A percentile compares a stretch with the other conserved stretches of the same genome.
These are phyloP conservation scores for Pseudococcus viburni DNA, from an alignment of 2,888 invertebrate genomes.

Conservation along the genomic window DNA sequence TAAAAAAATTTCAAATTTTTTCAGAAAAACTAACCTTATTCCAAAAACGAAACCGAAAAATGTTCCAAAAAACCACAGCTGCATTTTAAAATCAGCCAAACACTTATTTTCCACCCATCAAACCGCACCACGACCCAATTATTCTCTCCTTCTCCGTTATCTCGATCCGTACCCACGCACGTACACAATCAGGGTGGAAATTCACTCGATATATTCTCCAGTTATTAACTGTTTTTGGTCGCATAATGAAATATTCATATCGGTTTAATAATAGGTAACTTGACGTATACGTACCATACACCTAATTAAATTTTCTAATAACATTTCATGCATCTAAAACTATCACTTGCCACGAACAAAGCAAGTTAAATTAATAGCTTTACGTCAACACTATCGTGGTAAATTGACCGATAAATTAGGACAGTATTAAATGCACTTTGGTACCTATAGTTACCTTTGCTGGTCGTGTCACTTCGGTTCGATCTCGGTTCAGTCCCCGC, in stretches of 20 bases:
- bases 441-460: background rate
- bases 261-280: background rate
- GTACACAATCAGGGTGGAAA: background rate
- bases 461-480: background rate
- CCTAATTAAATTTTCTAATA: constrained; percentile 26
- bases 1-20: too few species aligned
- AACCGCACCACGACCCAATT: too few species aligned
- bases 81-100: too few species aligned
- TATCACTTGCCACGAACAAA: constrained; percentile 33
- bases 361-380: constrained; percentile 29
- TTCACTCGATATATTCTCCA: background rate
- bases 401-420: constrained; percentile 17
- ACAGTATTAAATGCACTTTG: constrained; percentile 16
- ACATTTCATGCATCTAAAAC: constrained; percentile 11
- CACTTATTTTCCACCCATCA: too few species aligned
- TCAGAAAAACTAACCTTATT: too few species aligned
- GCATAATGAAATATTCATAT: constrained; percentile 33
- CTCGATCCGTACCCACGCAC: background rate
- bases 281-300: background rate
- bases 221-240: background rate
- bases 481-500: too few species aligned
- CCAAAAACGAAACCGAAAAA: too few species aligned
- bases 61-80: too few species aligned
- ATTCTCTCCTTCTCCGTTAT: background rate
- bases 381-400: background rate